Conservation (phyloP, 1,140 invertebrate genomes). For the Schlechtendalia chinensis region DNA sequence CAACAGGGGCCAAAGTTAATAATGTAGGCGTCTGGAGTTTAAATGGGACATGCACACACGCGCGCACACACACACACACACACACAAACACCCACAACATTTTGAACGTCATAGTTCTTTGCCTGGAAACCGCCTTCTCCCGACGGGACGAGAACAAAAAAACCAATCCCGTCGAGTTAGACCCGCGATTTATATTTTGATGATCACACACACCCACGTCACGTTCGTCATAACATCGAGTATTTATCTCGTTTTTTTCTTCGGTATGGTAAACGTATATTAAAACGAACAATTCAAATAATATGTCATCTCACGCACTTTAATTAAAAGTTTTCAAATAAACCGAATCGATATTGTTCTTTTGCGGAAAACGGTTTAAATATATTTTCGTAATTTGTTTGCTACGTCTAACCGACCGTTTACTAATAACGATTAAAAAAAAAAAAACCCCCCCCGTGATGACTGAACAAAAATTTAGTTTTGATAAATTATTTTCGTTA, state of each 20-base stretch:
- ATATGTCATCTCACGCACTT: no score
- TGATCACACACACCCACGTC: not conserved
- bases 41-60: not conserved
- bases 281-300: no score
- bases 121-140: not conserved
- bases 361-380: no score
- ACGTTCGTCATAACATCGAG: not conserved
- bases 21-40: slow-evolving; percentile 16
- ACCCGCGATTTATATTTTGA: not conserved
- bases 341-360: no score
- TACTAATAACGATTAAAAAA: no score
- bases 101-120: slow-evolving; percentile 29
- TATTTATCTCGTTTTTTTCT: not conserved
- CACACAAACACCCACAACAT: not conserved
- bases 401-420: no score
- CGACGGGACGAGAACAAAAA: not conserved
- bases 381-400: no score
- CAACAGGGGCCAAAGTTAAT: slow-evolving; percentile 36
- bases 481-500: no score
- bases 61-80: not conserved
- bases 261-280: no score
- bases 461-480: no score
- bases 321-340: no score
- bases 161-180: not conserved
- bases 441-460: no score